Conservation (phyloP, 2,888 invertebrate species). For the Meiosimyza decipiens region DNA sequence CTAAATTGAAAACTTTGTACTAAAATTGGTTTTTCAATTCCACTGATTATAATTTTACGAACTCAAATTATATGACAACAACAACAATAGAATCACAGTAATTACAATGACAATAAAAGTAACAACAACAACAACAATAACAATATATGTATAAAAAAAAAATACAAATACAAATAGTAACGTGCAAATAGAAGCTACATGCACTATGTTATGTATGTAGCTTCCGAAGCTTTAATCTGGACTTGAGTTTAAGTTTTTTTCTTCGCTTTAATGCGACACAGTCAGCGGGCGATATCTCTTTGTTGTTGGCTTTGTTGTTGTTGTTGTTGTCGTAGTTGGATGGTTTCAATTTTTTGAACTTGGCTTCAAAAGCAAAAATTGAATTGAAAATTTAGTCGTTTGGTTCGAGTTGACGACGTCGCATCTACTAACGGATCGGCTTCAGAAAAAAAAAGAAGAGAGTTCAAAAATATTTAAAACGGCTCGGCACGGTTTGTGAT, state of each 20-base stretch:
- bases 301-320: background rate
- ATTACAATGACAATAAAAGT: too few species aligned
- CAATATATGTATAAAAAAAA: background rate
- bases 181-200: conserved; percentile 26
- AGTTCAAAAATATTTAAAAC: too few species aligned
- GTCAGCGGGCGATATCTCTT: conserved; percentile 19
- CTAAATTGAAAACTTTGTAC: too few species aligned
- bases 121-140: conserved; percentile 1
- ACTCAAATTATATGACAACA: too few species aligned
- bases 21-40: too few species aligned
- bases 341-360: conserved; percentile 34
- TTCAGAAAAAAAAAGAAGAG: background rate
- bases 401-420: conserved; percentile 59
- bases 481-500: too few species aligned
- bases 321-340: conserved; percentile 6
- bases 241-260: background rate
- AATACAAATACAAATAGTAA: background rate
- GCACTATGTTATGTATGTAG: background rate
- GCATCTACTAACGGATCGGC: conserved; percentile 34
- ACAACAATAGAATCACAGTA: too few species aligned
- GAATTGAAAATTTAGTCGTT: conserved; percentile 60
- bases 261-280: background rate
- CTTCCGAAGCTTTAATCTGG: conserved; percentile 35
- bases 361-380: conserved; percentile 44
- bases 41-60: too few species aligned